Base-by-base conservation (phyloP, 2,888 invertebrate species). In the Nephrotoma guestfalica region DNA sequence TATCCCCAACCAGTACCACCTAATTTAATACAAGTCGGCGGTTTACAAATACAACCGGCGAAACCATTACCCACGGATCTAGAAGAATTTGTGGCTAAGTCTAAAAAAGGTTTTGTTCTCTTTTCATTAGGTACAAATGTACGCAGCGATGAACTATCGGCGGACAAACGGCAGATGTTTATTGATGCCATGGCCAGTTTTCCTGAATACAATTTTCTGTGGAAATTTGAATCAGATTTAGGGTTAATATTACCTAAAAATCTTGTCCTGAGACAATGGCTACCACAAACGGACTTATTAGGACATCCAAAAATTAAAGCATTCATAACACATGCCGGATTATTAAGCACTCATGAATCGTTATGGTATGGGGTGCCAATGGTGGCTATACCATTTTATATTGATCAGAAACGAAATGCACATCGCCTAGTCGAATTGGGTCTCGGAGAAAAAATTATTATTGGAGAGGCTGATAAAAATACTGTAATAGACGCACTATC, bases 211-310 rank as follows among this genome's bases (percentile, higher is more conserved):
- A 89, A 90, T n/a, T 91, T 92, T 40, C 86, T 92, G 3, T 92
- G 91, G 91, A 92, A 91, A 88, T 89, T 89, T 57, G 89, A 90
- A 71, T 88, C 88, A 6, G 88, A 89, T 6, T 83, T 88, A 40
- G 87, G 88, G 51, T 3, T 87, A 0, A 89, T 90, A 6, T 88
- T 90, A 41, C 91, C 92, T 0, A 87, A 89, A 6, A 93, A 93
- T 88, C 89, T 93, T 0, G 89, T 91, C 87, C 88, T 92, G 0
- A 89, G 88, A 86, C 90, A 91, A 41, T 93, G 93, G 93, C 87
- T 93, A 43, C 93, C 93, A 0, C 93, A 93, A 88, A 91, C 91
- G 86, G 93, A 93, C 88, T 89, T 93, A 86, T 88, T 86, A 90
- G 91, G 89, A 42, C 88, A 89, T 86, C 87, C 89, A 0, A 89